Evolutionary conservation across 2,888 invertebrate species (phyloP), one percentile per base, ranked within the genome.

Genomic region (Apantesis nais): DNA sequence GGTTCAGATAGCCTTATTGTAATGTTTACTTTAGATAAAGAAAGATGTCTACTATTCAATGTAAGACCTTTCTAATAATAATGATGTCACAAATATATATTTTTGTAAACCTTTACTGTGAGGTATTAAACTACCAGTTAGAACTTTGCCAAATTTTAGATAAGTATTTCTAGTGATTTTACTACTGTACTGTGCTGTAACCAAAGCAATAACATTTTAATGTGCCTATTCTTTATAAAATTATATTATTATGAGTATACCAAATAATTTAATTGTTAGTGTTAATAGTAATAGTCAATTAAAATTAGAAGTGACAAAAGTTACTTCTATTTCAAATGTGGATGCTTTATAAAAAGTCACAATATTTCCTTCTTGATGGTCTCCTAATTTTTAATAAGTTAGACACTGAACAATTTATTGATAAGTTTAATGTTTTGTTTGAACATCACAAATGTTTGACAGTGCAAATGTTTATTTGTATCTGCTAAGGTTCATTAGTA

Each of bases 171-270:
- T 90, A 90, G 92, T 92, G 89, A 92, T 90, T 91, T 88, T 89
- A 89, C 85, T 83, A 86, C 83, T 89, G 85, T 89, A 92, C 90
- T 93, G 90, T 92, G 91, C 91, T 93, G 89, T 92, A 93, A 93
- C 94, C 94, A 94, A 94, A 94, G 94, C 94, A 94, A 94, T 94
- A 94, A 92, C 89, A 88, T 89, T 87, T 85, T 89, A 89, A 91
- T 91, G 91, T 93, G 93, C 92, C 93, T 94, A 92, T 92, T 83
- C 88, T 90, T 85, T 88, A 87, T 86, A 87, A 86, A 84, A 79
- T 78, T 77, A 86, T 86, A 86, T 34, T 34, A 87, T 86, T 88
- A 87, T 83, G 83, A 85, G 75, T 87, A 90, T 90, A 90, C 93
- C 92, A 92, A 93, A 92, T 91, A 91, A 87, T 88, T 85, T 92